Conservation (phyloP, 2,797 vertebrate species). For the Harpagifer antarcticus region DNA sequence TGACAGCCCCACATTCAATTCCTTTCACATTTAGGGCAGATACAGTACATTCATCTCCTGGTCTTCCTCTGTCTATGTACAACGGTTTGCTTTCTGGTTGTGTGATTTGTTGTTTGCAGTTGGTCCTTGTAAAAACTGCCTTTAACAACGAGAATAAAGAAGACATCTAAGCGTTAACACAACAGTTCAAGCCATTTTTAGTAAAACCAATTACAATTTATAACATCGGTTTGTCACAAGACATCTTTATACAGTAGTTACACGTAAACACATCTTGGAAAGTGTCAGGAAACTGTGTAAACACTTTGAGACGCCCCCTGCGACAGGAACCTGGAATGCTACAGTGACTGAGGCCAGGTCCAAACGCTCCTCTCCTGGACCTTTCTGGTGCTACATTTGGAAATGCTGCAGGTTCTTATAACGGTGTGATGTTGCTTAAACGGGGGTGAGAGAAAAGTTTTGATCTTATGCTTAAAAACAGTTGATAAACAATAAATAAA, state of each 20-base stretch:
- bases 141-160: conserved; percentile 67
- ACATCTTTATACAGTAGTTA: conserved; percentile 83
- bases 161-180: conserved; percentile 74
- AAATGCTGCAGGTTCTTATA: conserved; percentile 45
- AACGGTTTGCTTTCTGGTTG: conserved; percentile 52
- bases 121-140: conserved; percentile 63
- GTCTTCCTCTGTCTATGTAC: conserved; percentile 48
- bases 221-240: conserved; percentile 51
- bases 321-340: conserved; percentile 64
- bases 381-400: conserved; percentile 73
- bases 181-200: conserved; percentile 66
- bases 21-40: conserved; percentile 72
- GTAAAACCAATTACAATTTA: conserved; percentile 74
- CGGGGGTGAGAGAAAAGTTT: conserved; percentile 14
- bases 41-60: conserved; percentile 76
- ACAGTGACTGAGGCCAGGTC: conserved; percentile 63
- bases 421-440: conserved; percentile 13
- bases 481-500: conserved; percentile 9
- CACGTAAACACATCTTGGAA: conserved; percentile 81
- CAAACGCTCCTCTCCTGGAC: conserved; percentile 35
- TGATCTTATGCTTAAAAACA: conserved; percentile 7
- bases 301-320: conserved; percentile 54
- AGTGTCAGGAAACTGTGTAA: conserved; percentile 68
- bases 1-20: conserved; percentile 44
- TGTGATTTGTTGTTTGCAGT: conserved; percentile 62